phyloP scores from a whole-genome alignment of 2,113 vertebrate species.

The Tursiops truncatus region DNA sequence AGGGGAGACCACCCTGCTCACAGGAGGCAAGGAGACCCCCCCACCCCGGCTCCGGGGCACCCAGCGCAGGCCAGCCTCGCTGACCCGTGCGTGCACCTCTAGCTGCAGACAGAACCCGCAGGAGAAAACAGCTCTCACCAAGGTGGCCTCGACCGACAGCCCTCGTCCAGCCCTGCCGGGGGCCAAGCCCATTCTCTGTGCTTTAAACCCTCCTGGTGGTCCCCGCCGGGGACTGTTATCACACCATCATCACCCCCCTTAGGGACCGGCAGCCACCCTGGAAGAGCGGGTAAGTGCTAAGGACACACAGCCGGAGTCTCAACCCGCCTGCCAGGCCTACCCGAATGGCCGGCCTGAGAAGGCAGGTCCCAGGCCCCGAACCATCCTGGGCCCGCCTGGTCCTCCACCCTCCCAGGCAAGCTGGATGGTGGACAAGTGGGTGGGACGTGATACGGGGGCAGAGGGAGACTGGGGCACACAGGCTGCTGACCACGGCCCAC shows the following conservation, averaged over 20 bases:
- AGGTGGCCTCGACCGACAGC: not conserved
- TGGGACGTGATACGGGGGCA: not conserved
- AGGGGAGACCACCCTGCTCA: not conserved
- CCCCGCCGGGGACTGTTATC: not conserved
- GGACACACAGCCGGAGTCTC: not conserved
- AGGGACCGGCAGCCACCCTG: rapidly evolving
- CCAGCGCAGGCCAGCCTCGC: not conserved
- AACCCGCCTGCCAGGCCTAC: not conserved
- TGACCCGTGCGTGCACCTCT: rapidly evolving
- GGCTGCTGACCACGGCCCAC: not conserved
- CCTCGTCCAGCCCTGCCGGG: not conserved
- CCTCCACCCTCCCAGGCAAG: not conserved
- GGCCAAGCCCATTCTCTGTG: not conserved
- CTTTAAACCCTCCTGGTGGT: not conserved
- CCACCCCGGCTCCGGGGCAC: not conserved
- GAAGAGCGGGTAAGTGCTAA: not conserved
- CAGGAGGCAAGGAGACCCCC: not conserved
- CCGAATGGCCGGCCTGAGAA: not conserved
- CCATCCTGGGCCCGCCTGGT: not conserved
- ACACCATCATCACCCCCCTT: not conserved
- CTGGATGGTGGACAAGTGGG: too few species aligned
- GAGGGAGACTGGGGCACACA: not conserved
- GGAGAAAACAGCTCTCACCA: not conserved
- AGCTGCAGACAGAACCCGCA: not conserved
- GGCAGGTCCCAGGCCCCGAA: not conserved